phyloP scores from a whole-genome alignment of 2,888 invertebrate genomes.

The Lochmaea crataegi region DNA sequence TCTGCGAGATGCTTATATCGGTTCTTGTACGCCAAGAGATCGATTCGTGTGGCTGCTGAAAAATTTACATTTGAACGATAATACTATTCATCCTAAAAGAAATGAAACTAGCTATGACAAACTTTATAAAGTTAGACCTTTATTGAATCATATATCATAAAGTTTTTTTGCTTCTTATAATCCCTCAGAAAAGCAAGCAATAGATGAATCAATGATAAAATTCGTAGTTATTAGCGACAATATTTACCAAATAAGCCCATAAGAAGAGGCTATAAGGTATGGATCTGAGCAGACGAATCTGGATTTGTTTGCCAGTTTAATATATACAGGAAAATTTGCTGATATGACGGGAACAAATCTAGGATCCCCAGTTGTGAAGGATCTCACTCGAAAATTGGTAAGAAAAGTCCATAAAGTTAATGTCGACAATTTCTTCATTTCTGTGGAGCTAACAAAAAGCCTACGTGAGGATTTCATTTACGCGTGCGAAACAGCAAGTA shows the following conservation, averaged over 20 bases:
- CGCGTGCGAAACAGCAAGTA: too few species aligned
- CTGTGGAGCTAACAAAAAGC: conserved; percentile 32
- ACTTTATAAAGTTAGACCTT: conserved; percentile 50
- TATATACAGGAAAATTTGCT: conserved; percentile 49
- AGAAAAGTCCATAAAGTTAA: conserved; percentile 41
- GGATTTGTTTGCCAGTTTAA: conserved; percentile 46
- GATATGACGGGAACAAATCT: conserved; percentile 38
- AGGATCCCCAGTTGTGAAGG: conserved; percentile 40
- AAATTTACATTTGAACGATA: conserved; percentile 42
- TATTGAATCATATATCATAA: conserved; percentile 31
- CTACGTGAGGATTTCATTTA: too few species aligned
- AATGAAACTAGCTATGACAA: conserved; percentile 46
- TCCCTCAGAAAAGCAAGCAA: conserved; percentile 34
- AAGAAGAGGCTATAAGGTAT: conserved; percentile 55
- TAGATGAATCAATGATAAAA: conserved; percentile 48
- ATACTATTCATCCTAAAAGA: conserved; percentile 33
- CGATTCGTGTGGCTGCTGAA: conserved; percentile 32
- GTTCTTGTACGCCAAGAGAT: too few species aligned
- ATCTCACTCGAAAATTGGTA: conserved; percentile 34
- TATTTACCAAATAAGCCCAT: conserved; percentile 55
- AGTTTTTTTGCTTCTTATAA: too few species aligned
- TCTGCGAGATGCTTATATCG: too few species aligned
- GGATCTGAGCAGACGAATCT: conserved; percentile 41
- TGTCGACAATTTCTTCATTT: conserved; percentile 48
- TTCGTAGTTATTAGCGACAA: conserved; percentile 48